Evolutionary conservation across 2,797 vertebrate species (phyloP), one percentile per base, ranked within the genome.

Genomic region (Sternarchorhynchus goeldii): DNA sequence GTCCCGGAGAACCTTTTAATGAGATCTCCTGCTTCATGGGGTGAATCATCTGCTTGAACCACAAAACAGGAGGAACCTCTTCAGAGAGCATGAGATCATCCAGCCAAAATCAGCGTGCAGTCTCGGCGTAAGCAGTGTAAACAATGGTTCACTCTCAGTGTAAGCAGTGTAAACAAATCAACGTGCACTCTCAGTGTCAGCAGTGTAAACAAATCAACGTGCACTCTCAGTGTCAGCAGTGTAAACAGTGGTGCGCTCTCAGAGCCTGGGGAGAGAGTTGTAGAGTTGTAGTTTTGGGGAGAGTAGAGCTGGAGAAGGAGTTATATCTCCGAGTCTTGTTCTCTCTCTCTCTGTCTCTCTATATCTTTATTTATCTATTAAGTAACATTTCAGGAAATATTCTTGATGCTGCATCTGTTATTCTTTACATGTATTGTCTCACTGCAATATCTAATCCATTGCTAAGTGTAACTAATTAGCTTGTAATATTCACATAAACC

Each of bases 1-100:
- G 68, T 73, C 77, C 14, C 39, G 25, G 76, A 77, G 77, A 73
- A 81, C 67, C 29, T 78, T 72, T 64, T 53, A 64, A 77, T 68
- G 73, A 77, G 55, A 69, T 56, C 45, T 65, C 60, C 69, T 64
- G 75, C 55, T 58, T 77, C 56, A 18, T 50, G 39, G 32, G 63
- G 14, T 29, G 20, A 72, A 65, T 73, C 45, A 56, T 20, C 60
- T 76, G 17, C 63, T 57, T 75, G 45, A 34, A 55, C 60, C 73
- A 60, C 16, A 78, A 76, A 76, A 78, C 29, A 20, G 31, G 39
- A 50, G 34, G 53, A 65, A 45, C 29, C 73, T 81, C 69, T 55
- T 16, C 59, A 71, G 80, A 69, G 32, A 55, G 41, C 55, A 70
- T 34, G 18, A 65, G 56, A 76, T 62, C 73, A 75, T 31, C 57